Percentiles rank a stretch among this genome's conserved stretches.
Conservation (phyloP, 2,888 invertebrate species). For the Polyploca ridens region DNA sequence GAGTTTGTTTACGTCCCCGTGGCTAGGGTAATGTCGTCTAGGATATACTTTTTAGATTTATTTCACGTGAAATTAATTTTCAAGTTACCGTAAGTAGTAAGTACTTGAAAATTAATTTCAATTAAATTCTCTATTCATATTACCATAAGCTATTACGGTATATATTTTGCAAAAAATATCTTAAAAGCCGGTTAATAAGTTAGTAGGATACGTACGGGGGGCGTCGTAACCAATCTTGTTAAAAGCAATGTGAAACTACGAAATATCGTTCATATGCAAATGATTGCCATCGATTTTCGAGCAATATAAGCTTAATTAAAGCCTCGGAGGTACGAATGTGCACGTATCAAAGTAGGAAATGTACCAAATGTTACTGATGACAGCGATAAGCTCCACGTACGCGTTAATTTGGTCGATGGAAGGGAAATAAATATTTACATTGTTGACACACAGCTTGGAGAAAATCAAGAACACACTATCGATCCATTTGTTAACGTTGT, state of each 20-base stretch:
- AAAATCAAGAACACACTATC: conserved; percentile 2
- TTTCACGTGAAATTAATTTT: neutral
- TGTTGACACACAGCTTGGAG: conserved; percentile 7
- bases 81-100: too few relatives aligned
- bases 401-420: conserved; percentile 42
- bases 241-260: conserved; percentile 22
- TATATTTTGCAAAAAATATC: too few relatives aligned
- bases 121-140: too few relatives aligned
- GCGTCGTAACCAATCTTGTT: neutral
- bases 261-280: conserved; percentile 42
- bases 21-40: neutral
- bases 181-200: too few relatives aligned
- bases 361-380: conserved; percentile 47
- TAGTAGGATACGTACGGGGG: neutral
- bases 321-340: conserved; percentile 36
- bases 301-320: conserved; percentile 55
- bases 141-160: too few relatives aligned
- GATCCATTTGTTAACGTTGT: too few relatives aligned
- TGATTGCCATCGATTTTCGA: conserved; percentile 42
- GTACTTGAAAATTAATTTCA: too few relatives aligned
- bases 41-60: neutral
- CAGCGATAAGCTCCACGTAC: conserved; percentile 42
- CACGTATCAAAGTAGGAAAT: conserved; percentile 40
- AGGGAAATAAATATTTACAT: conserved; percentile 46
- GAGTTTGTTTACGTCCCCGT: conserved; percentile 15